Conservation (phyloP, 2,888 invertebrate species). For the Yponomeuta sedellus region DNA sequence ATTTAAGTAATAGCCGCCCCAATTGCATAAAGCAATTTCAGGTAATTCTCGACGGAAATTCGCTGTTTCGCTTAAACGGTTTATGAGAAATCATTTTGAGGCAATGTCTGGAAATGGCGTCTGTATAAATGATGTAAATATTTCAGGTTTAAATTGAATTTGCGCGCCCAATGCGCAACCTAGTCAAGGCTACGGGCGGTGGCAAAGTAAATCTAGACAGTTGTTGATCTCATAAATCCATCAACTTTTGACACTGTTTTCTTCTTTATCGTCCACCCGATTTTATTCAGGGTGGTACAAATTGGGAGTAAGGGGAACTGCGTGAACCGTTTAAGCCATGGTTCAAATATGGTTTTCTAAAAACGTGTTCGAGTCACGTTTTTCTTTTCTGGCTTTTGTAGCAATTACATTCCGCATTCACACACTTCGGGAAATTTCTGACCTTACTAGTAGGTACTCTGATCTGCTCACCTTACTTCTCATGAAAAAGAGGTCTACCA, state of each 20-base stretch:
- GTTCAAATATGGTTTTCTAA: too few species aligned
- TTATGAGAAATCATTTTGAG: slow-evolving; percentile 20
- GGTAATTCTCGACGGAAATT: slow-evolving; percentile 1
- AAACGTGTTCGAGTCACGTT: too few species aligned
- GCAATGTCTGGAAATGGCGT: slow-evolving; percentile 32
- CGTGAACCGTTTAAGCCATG: too few species aligned
- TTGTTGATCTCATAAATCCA: slow-evolving; percentile 12
- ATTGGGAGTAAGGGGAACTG: too few species aligned
- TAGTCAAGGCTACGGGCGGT: slow-evolving; percentile 22
- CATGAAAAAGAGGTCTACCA: too few species aligned
- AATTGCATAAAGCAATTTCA: slow-evolving; percentile 6
- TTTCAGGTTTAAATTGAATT: slow-evolving; percentile 42
- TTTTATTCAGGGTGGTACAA: neutral
- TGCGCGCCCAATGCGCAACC: slow-evolving; percentile 24
- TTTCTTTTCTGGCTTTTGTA: too few species aligned
- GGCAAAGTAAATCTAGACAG: slow-evolving; percentile 6
- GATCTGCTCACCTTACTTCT: too few species aligned
- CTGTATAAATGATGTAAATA: slow-evolving; percentile 44
- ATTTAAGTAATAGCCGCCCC: neutral
- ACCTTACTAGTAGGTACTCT: too few species aligned
- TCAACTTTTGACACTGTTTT: slow-evolving; percentile 3
- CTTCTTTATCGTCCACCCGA: neutral
- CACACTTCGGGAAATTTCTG: too few species aligned
- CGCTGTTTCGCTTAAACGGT: neutral
- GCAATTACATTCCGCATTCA: too few species aligned